Evolutionary conservation across 92 coral and sea anemone species (phyloP).

Genomic region (Umimayanthus kanabou): DNA sequence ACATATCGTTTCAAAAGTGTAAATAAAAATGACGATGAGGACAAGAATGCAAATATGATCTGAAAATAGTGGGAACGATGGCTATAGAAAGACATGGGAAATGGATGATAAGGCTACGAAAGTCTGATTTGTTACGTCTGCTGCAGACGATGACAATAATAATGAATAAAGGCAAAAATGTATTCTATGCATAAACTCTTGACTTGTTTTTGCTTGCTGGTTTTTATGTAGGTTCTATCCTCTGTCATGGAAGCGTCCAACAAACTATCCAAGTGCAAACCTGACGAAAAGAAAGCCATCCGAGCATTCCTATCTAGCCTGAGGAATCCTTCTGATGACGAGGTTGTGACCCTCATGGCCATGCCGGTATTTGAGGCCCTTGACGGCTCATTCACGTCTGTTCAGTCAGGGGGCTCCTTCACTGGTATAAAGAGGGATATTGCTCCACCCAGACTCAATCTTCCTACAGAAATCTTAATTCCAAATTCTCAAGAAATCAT

Average conservation of each 20-base stretch:
- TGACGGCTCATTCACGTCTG: conserved; percentile 79
- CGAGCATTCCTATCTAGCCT: conserved; percentile 80
- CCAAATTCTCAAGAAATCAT: conserved; percentile 73
- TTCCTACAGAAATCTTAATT: conserved; percentile 75
- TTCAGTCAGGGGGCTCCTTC: conserved; percentile 67
- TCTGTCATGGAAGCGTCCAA: conserved; percentile 55
- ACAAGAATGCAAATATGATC: too few relatives aligned
- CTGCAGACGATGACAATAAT: too few relatives aligned
- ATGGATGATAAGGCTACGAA: too few relatives aligned
- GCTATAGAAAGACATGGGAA: too few relatives aligned
- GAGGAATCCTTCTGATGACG: conserved; percentile 89
- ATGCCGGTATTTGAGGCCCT: conserved; percentile 87
- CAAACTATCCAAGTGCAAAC: conserved; percentile 47
- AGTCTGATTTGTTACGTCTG: too few relatives aligned
- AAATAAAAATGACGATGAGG: too few relatives aligned
- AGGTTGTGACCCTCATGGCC: conserved; percentile 76
- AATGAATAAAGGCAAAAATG: not conserved
- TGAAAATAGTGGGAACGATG: too few relatives aligned
- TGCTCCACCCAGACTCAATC: conserved; percentile 80
- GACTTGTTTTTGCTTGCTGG: not conserved
- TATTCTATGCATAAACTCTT: not conserved
- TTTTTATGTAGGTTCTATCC: conserved; percentile 50
- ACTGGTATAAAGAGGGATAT: conserved; percentile 71
- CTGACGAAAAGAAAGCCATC: conserved; percentile 75
- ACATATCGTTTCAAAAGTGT: too few relatives aligned